phyloP scores from a whole-genome alignment of 2,888 invertebrate species.

The Nineta flava region DNA sequence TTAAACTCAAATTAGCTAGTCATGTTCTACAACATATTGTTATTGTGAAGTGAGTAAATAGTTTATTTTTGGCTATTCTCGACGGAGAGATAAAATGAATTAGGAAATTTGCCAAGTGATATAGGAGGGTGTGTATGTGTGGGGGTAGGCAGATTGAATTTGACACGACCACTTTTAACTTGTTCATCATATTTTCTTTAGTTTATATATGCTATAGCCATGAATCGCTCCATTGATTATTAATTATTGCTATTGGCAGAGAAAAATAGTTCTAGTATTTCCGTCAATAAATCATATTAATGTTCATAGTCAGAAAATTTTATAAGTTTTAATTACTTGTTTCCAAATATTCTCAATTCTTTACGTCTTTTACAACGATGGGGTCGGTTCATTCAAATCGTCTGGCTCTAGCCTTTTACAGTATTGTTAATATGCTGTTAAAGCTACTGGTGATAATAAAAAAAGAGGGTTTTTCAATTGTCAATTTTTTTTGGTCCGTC shows the following conservation, averaged over 20 bases:
- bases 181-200: background rate
- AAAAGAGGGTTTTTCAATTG: no score
- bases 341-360: background rate
- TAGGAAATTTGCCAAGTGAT: constrained; percentile 18
- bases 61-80: background rate
- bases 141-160: background rate
- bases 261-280: constrained; percentile 1
- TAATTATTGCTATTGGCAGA: constrained; percentile 16
- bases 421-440: no score
- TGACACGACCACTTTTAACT: background rate
- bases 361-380: no score
- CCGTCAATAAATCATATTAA: no score
- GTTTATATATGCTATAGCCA: background rate
- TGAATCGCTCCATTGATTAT: constrained; percentile 13
- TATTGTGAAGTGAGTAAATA: background rate
- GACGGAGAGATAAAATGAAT: constrained; percentile 10
- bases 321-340: no score
- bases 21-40: background rate
- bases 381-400: no score
- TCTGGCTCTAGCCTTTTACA: no score
- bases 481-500: no score
- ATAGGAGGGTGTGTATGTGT: background rate
- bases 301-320: no score
- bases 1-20: background rate
- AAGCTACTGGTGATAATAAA: no score